Evolutionary conservation across 2,888 invertebrate species (phyloP), one percentile per base, ranked within the genome.

Genomic region (Andrena bucephala): DNA sequence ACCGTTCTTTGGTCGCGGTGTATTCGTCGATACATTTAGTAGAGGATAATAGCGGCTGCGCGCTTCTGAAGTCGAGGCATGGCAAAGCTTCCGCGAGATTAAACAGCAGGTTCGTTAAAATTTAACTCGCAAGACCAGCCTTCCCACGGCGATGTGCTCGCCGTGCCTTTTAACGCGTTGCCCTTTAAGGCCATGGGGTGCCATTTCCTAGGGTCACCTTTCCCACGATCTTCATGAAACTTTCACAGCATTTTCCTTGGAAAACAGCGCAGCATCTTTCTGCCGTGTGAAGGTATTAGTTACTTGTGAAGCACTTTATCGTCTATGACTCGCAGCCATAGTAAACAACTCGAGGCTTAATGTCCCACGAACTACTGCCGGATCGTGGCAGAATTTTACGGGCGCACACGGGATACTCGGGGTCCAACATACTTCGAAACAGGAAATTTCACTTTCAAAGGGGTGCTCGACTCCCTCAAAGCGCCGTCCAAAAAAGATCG

Each of bases 31-130:
- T 57, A 20, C 24, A 10, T 10, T 24, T 24, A 20, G 4, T 16
- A 10, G 63, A 6, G n/a, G 63, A 33, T 60, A 60, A 31, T 60
- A 60, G 31, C 10, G 31, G 3, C 31, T 8, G n/a, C 7, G 33
- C 20, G n/a, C n/a, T 62, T 62, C 33, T 42, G 27, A 24, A 63
- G 62, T 31, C 1, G 42, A n/a, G 10, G 5, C 16, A 16, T 6
- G 24, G 27, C 36, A 65, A 69, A 79, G 63, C 63, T 68, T 33
- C 48, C 65, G 10, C 8, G 24, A 63, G 54, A 16, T 59, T 10
- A 16, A 70, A n/a, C 42, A 70, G 42, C 31, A 20, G 27, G 50
- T 20, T 6, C 36, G 10, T 52, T 29, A 31, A 60, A 48, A 5
- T 62, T 73, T 13, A 62, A 62, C n/a, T 36, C 42, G n/a, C 24